Evolutionary conservation across 2,797 vertebrate species (phyloP).

Genomic region (Pipistrellus nathusii): DNA sequence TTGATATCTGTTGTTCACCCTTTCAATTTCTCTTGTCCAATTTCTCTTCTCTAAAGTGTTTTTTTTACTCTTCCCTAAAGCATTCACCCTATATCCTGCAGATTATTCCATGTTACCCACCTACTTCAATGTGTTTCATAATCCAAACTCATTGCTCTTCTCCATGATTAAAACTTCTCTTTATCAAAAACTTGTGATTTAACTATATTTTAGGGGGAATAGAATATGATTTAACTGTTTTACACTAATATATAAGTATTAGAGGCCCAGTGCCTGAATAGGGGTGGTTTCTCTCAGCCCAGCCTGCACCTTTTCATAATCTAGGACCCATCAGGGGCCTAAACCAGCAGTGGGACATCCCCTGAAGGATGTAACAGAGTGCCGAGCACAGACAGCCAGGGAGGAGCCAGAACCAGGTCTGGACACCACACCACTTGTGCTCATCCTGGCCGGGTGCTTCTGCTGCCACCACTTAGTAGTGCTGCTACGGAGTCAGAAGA

Average conservation of each 20-base stretch:
- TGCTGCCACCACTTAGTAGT: too few species aligned
- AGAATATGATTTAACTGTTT: background rate
- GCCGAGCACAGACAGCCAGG: too few species aligned
- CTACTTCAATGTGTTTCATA: background rate
- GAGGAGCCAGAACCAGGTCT: too few species aligned
- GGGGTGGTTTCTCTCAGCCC: too few species aligned
- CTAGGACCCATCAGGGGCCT: too few species aligned
- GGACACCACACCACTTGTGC: fast-evolving
- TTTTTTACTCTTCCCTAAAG: background rate
- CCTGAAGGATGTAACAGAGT: too few species aligned
- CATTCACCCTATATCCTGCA: fast-evolving
- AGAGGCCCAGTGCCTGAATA: too few species aligned
- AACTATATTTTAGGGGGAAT: background rate
- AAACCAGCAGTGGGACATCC: too few species aligned
- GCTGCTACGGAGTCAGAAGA: too few species aligned
- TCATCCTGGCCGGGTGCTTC: too few species aligned
- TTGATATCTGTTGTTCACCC: background rate
- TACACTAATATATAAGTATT: background rate
- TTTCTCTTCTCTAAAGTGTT: background rate
- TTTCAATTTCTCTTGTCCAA: background rate
- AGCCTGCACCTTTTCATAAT: too few species aligned
- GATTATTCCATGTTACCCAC: background rate
- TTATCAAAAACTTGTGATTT: background rate
- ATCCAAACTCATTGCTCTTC: background rate
- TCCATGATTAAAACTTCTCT: background rate